These are phyloP conservation scores for Lanius ludovicianus DNA, from an alignment of 2,113 vertebrate species.

Conservation along the genomic window DNA sequence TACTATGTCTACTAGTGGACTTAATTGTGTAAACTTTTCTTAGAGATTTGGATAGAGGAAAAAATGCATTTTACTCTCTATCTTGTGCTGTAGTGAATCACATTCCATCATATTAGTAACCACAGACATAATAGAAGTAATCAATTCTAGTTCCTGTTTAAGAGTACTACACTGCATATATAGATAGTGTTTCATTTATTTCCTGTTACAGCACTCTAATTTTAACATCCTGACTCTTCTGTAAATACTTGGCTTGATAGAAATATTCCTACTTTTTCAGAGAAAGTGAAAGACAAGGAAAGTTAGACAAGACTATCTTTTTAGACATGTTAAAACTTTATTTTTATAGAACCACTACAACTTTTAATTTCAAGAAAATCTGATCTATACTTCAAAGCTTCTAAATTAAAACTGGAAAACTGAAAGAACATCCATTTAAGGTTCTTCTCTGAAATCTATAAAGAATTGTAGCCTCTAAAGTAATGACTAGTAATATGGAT, in stretches of 20 bases:
- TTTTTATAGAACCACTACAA: neutral
- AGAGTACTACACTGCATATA: neutral
- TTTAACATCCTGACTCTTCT: neutral
- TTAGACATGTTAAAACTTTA: neutral
- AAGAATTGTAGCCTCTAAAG: neutral
- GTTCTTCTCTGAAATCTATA: neutral
- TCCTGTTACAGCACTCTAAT: neutral
- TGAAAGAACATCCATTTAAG: neutral
- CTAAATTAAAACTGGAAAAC: neutral
- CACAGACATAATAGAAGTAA: neutral
- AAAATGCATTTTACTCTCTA: neutral
- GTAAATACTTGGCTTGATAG: neutral
- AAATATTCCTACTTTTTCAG: neutral
- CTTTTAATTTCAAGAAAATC: neutral
- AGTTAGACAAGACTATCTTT: neutral
- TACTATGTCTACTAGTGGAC: neutral
- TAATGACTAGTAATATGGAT: neutral
- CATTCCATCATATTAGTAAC: neutral
- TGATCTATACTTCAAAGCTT: neutral
- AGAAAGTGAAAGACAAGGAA: neutral
- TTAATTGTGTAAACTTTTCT: neutral
- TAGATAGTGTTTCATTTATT: neutral
- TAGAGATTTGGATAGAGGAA: neutral
- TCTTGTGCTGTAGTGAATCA: neutral
- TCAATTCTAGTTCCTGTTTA: neutral